Evolutionary conservation across 1,140 invertebrate genomes (phyloP).

Genomic region (Olivierus martensii): DNA sequence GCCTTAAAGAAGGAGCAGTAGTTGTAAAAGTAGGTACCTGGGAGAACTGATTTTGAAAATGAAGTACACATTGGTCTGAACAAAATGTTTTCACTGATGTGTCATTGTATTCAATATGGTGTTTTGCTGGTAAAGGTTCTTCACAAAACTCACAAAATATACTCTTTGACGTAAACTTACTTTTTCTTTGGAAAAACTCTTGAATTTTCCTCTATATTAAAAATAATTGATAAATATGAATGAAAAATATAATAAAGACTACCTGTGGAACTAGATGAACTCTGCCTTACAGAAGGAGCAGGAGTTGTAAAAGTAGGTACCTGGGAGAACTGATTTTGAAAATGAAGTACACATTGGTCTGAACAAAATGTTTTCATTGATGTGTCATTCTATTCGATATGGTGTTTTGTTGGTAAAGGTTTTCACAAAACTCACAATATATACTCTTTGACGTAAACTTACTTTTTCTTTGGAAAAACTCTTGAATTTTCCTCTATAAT

Average conservation of each 20-base stretch:
- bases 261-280: background rate
- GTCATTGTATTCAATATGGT: constrained; percentile 84
- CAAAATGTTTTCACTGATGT: constrained; percentile 79
- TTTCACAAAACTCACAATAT: constrained; percentile 67
- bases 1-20: background rate
- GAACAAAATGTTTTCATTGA: constrained; percentile 80
- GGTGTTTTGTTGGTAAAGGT: constrained; percentile 62
- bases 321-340: constrained; percentile 37
- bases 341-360: constrained; percentile 73
- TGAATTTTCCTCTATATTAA: no score
- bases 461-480: no score
- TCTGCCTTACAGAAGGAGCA: constrained; percentile 1
- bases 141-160: constrained; percentile 68
- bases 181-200: no score
- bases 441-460: constrained; percentile 40
- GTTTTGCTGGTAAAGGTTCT: constrained; percentile 58
- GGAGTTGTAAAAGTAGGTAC: constrained; percentile 7
- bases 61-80: constrained; percentile 73
- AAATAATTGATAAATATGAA: background rate
- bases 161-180: constrained; percentile 35
- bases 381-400: constrained; percentile 82
- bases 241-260: background rate
- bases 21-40: constrained; percentile 7
- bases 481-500: no score
- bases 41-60: constrained; percentile 44